Base-by-base conservation (phyloP, 2,113 vertebrate species). In the Collichthys lucidus region DNA sequence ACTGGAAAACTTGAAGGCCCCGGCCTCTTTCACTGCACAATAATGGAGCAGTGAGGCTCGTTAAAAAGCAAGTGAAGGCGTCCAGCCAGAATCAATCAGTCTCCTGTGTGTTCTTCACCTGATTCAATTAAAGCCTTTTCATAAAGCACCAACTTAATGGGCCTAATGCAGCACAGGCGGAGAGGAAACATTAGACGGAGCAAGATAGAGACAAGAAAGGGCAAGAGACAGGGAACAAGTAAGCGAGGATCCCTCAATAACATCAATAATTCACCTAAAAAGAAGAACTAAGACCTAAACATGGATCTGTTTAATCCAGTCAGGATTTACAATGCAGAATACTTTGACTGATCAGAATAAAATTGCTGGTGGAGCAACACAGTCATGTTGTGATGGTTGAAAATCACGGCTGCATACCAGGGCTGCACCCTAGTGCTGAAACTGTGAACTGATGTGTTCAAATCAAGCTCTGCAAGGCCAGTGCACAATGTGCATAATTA, bases 111-210 rank as follows among this genome's bases (percentile, higher is more conserved):
- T 67, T 82, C n/a, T 71, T 71, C 84, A 75, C 82, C 85, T 85
- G 80, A 90, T 88, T 92, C 84, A 91, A 89, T 92, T 91, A 92
- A 74, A 84, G 86, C 72, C 69, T 83, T 88, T 90, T 92, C 89
- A 91, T 90, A 88, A 86, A 84, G 73, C 86, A 24, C 31, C 31
- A 26, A 47, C 35, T 55, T 85, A 85, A 86, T 86, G 81, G 59
- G 22, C 52, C 80, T 79, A 87, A 89, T 79, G 80, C 72, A 74
- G 72, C 11, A 7, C 56, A 15, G 35, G 50, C 62, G 22, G 31
- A 26, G 47, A 66, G 63, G 44, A 59, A 26, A 52, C 29, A 66
- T 64, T 72, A 56, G 24, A 29, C 17, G 26, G 5, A n/a, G 49
- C 44, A 44, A n/a, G n/a, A 44, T 20, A 29, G 53, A 57, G 22